Conservation (phyloP, 2,888 invertebrate genomes). For the Drosophila siamana region DNA sequence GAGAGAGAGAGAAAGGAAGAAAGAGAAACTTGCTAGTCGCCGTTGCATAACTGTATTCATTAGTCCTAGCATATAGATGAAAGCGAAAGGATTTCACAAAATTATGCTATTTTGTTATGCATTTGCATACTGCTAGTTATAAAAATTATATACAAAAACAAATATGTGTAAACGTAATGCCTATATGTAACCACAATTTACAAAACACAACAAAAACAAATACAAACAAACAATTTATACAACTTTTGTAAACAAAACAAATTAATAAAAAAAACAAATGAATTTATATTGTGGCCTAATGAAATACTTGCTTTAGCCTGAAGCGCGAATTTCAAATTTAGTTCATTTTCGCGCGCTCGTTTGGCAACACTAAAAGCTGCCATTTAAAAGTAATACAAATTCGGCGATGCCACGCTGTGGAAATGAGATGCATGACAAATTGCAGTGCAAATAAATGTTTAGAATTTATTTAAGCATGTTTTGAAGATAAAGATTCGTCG, state of each 20-base stretch:
- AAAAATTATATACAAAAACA: slow-evolving; percentile 31
- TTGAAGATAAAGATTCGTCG: too few species aligned
- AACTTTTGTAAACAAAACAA: slow-evolving; percentile 68
- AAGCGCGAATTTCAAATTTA: background rate
- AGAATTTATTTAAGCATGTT: too few species aligned
- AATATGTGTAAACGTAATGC: slow-evolving; percentile 47
- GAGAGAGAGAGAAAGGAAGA: slow-evolving; percentile 17
- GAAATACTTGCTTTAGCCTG: background rate
- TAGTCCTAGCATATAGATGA: slow-evolving; percentile 55
- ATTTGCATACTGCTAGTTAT: slow-evolving; percentile 51
- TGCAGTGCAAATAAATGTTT: too few species aligned
- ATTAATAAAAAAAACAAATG: slow-evolving; percentile 58
- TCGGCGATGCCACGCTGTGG: slow-evolving; percentile 16
- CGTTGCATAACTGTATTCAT: slow-evolving; percentile 67
- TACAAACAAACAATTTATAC: slow-evolving; percentile 59
- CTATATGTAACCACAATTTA: slow-evolving; percentile 67
- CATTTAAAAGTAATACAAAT: background rate
- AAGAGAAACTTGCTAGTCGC: slow-evolving; percentile 70
- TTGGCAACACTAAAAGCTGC: background rate
- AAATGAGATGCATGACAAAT: background rate
- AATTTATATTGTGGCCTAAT: slow-evolving; percentile 57
- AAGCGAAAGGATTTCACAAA: slow-evolving; percentile 9
- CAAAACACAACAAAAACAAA: slow-evolving; percentile 23
- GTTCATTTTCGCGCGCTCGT: background rate
- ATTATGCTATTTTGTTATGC: slow-evolving; percentile 50